Conservation (phyloP, 2,888 invertebrate species). For the Conomelus anceps region DNA sequence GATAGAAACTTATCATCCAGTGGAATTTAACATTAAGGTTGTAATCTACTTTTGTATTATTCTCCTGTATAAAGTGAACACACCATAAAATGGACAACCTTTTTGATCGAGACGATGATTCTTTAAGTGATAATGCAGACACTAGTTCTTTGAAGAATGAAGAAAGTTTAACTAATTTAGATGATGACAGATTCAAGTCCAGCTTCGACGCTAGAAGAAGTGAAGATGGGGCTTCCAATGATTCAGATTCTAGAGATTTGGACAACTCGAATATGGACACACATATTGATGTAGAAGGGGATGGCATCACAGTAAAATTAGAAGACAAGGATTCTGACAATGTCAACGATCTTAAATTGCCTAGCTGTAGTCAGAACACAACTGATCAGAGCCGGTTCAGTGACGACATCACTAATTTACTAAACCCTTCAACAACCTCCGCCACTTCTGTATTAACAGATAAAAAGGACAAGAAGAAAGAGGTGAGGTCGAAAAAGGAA, state of each 20-base stretch:
- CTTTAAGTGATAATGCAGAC: constrained; percentile 1
- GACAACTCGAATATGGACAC: neutral
- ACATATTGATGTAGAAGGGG: neutral
- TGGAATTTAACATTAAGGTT: neutral
- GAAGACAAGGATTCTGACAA: neutral
- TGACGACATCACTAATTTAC: neutral
- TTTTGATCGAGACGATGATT: constrained; percentile 12
- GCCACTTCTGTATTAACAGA: neutral
- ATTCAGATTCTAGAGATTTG: constrained; percentile 5
- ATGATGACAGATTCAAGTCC: constrained; percentile 17
- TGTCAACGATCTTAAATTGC: neutral
- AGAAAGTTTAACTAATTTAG: constrained; percentile 1
- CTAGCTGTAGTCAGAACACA: neutral
- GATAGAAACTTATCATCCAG: neutral
- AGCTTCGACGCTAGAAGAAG: constrained; percentile 18
- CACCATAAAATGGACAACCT: neutral
- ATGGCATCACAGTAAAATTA: neutral
- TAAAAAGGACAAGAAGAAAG: constrained; percentile 45
- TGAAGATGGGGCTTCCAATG: constrained; percentile 10
- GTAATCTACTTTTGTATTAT: neutral
- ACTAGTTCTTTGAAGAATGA: constrained; percentile 14
- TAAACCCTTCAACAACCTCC: neutral
- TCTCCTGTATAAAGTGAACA: neutral
- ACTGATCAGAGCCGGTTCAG: neutral
- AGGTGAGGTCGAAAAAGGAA: constrained; percentile 65